phyloP scores from a whole-genome alignment of 2,113 vertebrate genomes.

The Lamprotornis superbus region DNA sequence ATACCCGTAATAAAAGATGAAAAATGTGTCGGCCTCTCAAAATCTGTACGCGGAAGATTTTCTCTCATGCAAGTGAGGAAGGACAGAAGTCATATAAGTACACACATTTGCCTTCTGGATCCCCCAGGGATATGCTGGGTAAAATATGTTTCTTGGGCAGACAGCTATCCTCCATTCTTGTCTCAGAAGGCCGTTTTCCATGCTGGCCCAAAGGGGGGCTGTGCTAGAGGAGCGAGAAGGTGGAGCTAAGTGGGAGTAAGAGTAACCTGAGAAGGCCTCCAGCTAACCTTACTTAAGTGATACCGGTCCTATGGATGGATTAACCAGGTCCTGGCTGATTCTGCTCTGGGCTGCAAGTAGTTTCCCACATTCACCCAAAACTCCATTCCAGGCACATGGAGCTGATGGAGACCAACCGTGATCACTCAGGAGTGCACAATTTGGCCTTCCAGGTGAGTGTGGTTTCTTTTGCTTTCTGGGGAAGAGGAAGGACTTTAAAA shows the following conservation, averaged over 20 bases:
- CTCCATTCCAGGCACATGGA: neutral
- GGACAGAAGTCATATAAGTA: neutral
- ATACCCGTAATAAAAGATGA: neutral
- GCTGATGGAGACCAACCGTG: neutral
- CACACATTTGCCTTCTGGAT: neutral
- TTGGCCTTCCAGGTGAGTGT: constrained; percentile 66
- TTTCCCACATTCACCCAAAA: neutral
- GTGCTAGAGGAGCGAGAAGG: neutral
- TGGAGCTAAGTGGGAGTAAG: neutral
- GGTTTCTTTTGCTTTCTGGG: neutral
- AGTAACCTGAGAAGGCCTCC: neutral
- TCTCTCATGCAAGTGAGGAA: neutral
- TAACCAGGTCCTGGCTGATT: neutral
- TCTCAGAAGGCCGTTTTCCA: neutral
- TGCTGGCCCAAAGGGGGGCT: neutral
- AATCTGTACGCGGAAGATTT: neutral
- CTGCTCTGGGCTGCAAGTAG: neutral
- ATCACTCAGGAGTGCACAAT: constrained; percentile 25
- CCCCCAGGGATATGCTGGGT: neutral
- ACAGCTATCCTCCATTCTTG: neutral
- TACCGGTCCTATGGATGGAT: neutral
- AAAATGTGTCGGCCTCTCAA: neutral
- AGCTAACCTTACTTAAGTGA: neutral
- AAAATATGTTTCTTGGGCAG: too few species aligned
- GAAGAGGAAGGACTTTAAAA: neutral